Percentiles rank a stretch among this genome's conserved stretches.
Evolutionary conservation across 2,113 vertebrate species (phyloP).

Genomic region (Thamnophis sirtalis): DNA sequence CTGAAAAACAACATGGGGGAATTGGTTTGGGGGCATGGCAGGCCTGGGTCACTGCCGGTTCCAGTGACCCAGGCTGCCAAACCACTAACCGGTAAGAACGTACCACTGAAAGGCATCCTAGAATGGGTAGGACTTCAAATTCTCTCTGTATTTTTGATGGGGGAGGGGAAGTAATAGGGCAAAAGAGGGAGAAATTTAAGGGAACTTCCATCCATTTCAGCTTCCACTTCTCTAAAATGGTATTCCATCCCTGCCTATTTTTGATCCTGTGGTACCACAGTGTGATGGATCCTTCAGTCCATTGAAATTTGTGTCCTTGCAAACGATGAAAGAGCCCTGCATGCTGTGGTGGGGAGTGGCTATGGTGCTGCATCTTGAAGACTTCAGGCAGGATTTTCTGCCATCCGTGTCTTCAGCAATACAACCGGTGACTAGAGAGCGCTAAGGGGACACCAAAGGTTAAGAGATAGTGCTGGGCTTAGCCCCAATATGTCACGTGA

Average conservation of each 20-base stretch:
- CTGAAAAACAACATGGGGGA: too few species aligned
- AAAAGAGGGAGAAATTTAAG: background rate
- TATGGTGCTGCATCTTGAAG: background rate
- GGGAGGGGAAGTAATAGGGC: background rate
- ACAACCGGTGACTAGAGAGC: background rate
- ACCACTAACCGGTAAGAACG: too few species aligned
- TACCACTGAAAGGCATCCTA: background rate
- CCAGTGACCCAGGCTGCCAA: too few species aligned
- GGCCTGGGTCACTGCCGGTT: too few species aligned
- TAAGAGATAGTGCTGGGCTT: background rate
- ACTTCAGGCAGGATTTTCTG: background rate
- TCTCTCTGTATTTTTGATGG: background rate
- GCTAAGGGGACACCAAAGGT: background rate
- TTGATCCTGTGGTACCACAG: background rate
- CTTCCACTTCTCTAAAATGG: background rate
- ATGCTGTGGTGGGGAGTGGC: too few species aligned
- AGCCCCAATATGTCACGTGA: too few species aligned
- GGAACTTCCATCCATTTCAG: background rate
- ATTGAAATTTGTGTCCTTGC: background rate
- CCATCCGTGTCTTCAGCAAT: background rate
- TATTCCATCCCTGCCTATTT: background rate
- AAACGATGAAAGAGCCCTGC: background rate
- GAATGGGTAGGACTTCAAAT: background rate
- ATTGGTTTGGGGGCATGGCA: too few species aligned
- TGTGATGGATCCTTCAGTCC: background rate